Percentiles rank a stretch among this genome's conserved stretches.
Evolutionary conservation across 2,888 invertebrate species (phyloP).

Genomic region (Heliconius ethilla): DNA sequence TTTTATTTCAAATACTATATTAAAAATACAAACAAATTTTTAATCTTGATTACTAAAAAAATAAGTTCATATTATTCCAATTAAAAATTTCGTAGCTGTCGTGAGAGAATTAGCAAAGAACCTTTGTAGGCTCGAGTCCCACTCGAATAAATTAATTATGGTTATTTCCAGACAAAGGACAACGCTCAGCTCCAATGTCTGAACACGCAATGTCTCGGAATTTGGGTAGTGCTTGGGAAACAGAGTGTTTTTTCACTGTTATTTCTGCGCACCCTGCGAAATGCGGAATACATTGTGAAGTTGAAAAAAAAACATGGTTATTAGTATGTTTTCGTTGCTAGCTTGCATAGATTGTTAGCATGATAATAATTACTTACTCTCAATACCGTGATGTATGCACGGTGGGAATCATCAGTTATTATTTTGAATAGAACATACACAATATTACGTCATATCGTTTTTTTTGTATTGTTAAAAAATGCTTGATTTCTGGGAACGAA

Average conservation of each 20-base stretch:
- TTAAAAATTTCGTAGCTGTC: background rate
- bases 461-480: background rate
- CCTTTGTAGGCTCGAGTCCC: background rate
- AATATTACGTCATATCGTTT: background rate
- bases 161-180: background rate
- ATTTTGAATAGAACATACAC: conserved; percentile 20
- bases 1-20: conserved; percentile 31
- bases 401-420: conserved; percentile 16
- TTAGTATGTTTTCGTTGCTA: conserved; percentile 33
- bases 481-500: background rate
- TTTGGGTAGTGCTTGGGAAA: background rate
- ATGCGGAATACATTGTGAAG: background rate
- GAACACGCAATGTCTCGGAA: background rate
- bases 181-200: background rate
- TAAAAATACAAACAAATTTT: background rate
- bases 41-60: background rate
- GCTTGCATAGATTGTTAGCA: conserved; percentile 34
- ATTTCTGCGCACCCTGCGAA: background rate
- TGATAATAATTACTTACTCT: conserved; percentile 34
- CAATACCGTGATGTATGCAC: conserved; percentile 9
- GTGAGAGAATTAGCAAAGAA: background rate
- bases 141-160: background rate
- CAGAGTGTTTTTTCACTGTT: background rate
- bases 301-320: conserved; percentile 15
- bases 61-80: background rate